Evolutionary conservation across 2,113 vertebrate genomes (phyloP), one percentile per base, ranked within the genome.

Genomic region (Henicopernis longicauda): DNA sequence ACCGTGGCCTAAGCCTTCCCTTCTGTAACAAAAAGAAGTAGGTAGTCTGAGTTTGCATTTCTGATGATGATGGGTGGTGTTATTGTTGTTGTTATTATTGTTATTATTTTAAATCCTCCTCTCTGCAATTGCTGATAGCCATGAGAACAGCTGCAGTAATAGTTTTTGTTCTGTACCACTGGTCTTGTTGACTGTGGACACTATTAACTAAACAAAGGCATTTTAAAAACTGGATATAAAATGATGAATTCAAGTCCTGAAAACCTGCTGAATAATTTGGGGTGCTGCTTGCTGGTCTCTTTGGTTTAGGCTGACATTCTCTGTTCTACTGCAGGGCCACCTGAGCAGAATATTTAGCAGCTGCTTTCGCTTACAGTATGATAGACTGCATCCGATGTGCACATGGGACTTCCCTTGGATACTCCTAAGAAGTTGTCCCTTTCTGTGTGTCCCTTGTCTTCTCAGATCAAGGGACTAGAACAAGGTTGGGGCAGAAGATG

Each of bases 321-420:
- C 71, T 89, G 18, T 91, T 93, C 70, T 82, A 50, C 96, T 93
- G 80, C 81, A 97, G 69, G 92, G 83, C 86, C 92, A 97, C 86
- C 93, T 97, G 95, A 96, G 73, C 66, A 89, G 97, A 98, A 97
- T 97, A 96, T 96, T 96, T 96, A 98, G 84, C 88, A 96, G 89
- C 69, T 95, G 86, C 82, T 96, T 93, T 85, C 29, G 2, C 71
- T 83, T 95, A 44, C 18, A 55, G 2, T 82, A 29, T 47, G 50
- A 85, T 66, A 78, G 80, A n/a, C 58, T 63, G 20, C 47, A 57
- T 70, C 49, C 0, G 21, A 38, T 83, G 25, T 59, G 87, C 90
- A 13, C 9, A 10, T 45, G 34, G 27, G 15, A 54, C 31, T 90
- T 93, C 54, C 57, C 57, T 65, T 52, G 50, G 44, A 61, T 59